Base-by-base conservation (phyloP, 2,113 vertebrate species). In the Melanotaenia duboulayi region DNA sequence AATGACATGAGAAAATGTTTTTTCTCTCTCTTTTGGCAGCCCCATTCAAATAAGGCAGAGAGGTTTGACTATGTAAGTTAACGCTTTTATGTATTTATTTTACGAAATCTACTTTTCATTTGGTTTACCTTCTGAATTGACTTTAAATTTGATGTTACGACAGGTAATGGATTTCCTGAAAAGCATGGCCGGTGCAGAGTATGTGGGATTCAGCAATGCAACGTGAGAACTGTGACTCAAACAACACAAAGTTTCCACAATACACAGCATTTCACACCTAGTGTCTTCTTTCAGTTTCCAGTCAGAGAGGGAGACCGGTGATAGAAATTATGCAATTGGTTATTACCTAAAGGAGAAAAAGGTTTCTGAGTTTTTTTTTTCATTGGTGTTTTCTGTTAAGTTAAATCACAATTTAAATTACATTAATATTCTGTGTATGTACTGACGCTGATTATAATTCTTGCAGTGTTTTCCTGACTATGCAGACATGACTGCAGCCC, bases 291-390 rank as follows among this genome's bases (percentile, higher is more conserved):
- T 65, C 84, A 91, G 91, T 28, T 92, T 92, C 65, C 91, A 92
- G 72, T 92, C 91, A 32, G 90, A 92, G 70, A 90, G 83, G 60
- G 91, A 90, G 63, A 91, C 90, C 0, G 90, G 91, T 4, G 91
- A 92, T 10, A 74, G 91, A 64, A 92, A 92, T 75, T 92, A 81
- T 64, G 91, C 89, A 20, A 96, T 97, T 63, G 95, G 95, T 81
- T 97, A 97, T 87, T 97, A 97, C 85, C 94, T 97, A 28, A 97
- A 96, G 82, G 96, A 97, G 82, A 97, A 97, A 85, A 96, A 94
- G 88, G 96, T 96, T 77, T 80, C 76, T 58, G 37, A 14, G 42
- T 13, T 32, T 51, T n/a, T 52, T 52, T 19, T 20, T 49, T 12
- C 2, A 4, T 52, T 7, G 9, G 11, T n/a, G 8, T 37, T 76